Evolutionary conservation across 2,888 invertebrate species (phyloP).

Genomic region (Punctoribates punctum): DNA sequence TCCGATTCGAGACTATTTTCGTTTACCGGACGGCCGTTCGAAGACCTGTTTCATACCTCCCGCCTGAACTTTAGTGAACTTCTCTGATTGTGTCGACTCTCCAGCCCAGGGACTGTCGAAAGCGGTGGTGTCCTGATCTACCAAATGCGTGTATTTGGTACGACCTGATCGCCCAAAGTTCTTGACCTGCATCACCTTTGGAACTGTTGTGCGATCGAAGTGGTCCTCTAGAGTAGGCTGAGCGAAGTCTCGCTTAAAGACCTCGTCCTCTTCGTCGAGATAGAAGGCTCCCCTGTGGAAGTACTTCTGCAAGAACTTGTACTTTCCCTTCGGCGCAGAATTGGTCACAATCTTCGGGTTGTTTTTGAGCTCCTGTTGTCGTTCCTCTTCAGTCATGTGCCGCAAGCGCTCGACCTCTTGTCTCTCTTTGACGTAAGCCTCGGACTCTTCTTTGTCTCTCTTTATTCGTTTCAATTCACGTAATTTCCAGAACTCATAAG

Average conservation of each 20-base stretch:
- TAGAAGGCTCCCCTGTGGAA: conserved; percentile 99
- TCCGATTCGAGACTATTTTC: no score
- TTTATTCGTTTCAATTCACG: conserved; percentile 94
- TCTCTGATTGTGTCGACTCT: conserved; percentile 80
- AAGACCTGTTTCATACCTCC: conserved; percentile 92
- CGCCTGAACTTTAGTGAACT: conserved; percentile 79
- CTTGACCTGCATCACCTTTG: conserved; percentile 99
- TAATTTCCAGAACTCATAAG: conserved; percentile 97
- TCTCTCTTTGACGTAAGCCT: conserved; percentile 80
- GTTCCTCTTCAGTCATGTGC: conserved; percentile 93
- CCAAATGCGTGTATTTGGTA: conserved; percentile 97
- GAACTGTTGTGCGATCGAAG: conserved; percentile 96
- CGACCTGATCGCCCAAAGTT: conserved; percentile 98
- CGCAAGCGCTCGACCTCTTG: conserved; percentile 83
- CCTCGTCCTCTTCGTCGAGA: conserved; percentile 84
- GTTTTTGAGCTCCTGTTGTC: conserved; percentile 76
- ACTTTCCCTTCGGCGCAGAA: conserved; percentile 93
- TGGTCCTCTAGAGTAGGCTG: conserved; percentile 97
- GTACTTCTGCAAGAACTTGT: conserved; percentile 99
- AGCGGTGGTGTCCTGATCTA: conserved; percentile 97
- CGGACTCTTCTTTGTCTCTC: conserved; percentile 90
- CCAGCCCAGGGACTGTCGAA: conserved; percentile 96
- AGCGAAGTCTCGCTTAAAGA: conserved; percentile 88
- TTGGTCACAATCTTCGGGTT: conserved; percentile 93
- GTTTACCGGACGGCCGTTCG: conserved; percentile 65